Percentiles rank a stretch among this genome's conserved stretches.
Evolutionary conservation across 1,140 invertebrate species (phyloP).

Genomic region (Lasioglossum baleicum): DNA sequence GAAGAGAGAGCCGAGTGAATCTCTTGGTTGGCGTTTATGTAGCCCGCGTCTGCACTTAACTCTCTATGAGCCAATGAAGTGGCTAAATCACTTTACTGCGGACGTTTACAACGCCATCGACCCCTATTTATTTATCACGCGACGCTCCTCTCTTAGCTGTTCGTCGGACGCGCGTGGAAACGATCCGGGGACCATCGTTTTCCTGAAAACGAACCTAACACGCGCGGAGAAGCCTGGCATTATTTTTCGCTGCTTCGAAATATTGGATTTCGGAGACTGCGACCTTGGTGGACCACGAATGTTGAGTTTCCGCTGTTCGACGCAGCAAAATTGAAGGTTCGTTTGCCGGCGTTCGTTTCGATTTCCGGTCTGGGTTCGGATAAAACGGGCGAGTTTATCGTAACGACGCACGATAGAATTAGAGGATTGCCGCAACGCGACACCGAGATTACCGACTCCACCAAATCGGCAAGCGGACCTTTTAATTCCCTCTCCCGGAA

Average conservation of each 20-base stretch:
- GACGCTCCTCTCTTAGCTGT: neutral
- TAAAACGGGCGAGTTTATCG: constrained; percentile 12
- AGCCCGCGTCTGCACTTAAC: constrained; percentile 70
- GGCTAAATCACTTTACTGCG: constrained; percentile 68
- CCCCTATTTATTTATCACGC: constrained; percentile 74
- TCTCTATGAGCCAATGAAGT: constrained; percentile 67
- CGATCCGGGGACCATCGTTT: neutral
- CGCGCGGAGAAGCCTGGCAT: neutral
- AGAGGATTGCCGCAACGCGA: constrained; percentile 24
- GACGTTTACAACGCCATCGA: constrained; percentile 72
- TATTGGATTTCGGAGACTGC: too few relatives aligned
- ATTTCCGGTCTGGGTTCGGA: neutral
- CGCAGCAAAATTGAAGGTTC: neutral
- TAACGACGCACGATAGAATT: constrained; percentile 17
- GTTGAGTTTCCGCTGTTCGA: neutral
- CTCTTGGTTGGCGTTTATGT: constrained; percentile 69
- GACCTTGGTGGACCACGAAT: too few relatives aligned
- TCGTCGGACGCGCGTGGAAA: neutral
- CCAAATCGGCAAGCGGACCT: constrained; percentile 26
- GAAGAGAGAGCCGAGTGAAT: constrained; percentile 44
- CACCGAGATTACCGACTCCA: constrained; percentile 36
- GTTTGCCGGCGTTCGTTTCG: neutral
- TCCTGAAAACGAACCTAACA: neutral
- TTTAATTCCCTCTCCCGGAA: constrained; percentile 45
- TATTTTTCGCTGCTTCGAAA: too few relatives aligned